phyloP scores from a whole-genome alignment of 2,888 invertebrate species.

The Melanostoma scalare region DNA sequence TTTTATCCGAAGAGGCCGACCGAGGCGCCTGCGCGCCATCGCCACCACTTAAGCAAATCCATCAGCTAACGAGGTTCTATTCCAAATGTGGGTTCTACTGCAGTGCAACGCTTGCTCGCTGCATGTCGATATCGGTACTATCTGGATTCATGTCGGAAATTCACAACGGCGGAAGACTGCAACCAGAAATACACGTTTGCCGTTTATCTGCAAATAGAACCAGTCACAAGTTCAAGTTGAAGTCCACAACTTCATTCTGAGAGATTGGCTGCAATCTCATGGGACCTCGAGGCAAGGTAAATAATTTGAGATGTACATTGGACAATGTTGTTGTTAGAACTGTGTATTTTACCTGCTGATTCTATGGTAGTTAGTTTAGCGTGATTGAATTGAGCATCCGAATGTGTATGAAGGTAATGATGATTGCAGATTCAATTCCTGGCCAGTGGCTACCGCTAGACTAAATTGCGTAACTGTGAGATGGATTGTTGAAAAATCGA shows the following conservation, averaged over 20 bases:
- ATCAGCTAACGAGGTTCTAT: conserved; percentile 43
- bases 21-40: background rate
- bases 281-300: conserved; percentile 21
- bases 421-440: conserved; percentile 47
- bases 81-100: conserved; percentile 26
- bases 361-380: background rate
- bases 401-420: conserved; percentile 20
- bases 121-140: conserved; percentile 45
- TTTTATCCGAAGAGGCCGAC: conserved; percentile 17
- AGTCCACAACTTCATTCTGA: conserved; percentile 40
- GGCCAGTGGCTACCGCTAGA: conserved; percentile 22
- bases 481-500: conserved; percentile 25
- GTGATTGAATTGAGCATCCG: conserved; percentile 3
- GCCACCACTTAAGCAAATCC: conserved; percentile 11
- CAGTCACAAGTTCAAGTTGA: conserved; percentile 62
- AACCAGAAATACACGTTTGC: conserved; percentile 67
- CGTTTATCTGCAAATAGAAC: conserved; percentile 24
- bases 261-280: conserved; percentile 9
- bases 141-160: conserved; percentile 41
- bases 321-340: conserved; percentile 2
- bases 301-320: background rate
- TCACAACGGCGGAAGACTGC: conserved; percentile 20
- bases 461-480: conserved; percentile 59
- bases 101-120: background rate
- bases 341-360: background rate